These are phyloP conservation scores for Phortica variegata DNA, from an alignment of 1,140 invertebrate species.

Conservation along the genomic window DNA sequence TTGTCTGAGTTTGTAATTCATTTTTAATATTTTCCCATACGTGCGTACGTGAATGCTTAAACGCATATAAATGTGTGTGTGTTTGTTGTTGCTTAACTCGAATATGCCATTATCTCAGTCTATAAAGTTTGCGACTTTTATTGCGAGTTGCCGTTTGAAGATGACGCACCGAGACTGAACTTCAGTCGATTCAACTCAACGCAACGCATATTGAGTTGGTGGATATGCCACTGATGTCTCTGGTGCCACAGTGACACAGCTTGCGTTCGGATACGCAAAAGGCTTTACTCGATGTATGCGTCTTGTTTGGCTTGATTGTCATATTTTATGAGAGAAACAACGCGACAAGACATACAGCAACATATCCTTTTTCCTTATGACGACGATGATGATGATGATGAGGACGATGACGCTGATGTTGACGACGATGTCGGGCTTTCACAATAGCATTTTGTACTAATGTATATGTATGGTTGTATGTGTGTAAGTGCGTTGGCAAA, in stretches of 20 bases:
- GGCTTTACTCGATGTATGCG: not conserved
- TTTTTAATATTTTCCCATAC: conserved; percentile 48
- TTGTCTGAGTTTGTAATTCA: conserved; percentile 32
- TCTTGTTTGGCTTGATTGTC: conserved; percentile 37
- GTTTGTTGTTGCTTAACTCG: conserved; percentile 27
- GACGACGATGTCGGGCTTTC: too few species aligned
- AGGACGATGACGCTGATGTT: too few species aligned
- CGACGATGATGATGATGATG: too few species aligned
- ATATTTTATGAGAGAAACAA: conserved; percentile 36
- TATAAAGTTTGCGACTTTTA: conserved; percentile 29
- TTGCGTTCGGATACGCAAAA: too few species aligned
- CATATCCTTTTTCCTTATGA: conserved; percentile 28
- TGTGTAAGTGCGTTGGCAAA: too few species aligned
- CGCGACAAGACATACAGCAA: conserved; percentile 19
- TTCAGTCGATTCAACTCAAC: too few species aligned
- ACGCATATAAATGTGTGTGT: not conserved
- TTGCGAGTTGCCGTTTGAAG: conserved; percentile 14
- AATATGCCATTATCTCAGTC: conserved; percentile 32
- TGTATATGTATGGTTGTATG: too few species aligned
- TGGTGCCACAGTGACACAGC: too few species aligned
- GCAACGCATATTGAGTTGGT: too few species aligned
- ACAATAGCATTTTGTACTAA: too few species aligned
- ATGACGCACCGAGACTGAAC: conserved; percentile 8
- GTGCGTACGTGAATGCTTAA: conserved; percentile 28
- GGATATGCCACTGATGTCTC: too few species aligned